Evolutionary conservation across 1,140 invertebrate species (phyloP).

Genomic region (Galendromus occidentalis): DNA sequence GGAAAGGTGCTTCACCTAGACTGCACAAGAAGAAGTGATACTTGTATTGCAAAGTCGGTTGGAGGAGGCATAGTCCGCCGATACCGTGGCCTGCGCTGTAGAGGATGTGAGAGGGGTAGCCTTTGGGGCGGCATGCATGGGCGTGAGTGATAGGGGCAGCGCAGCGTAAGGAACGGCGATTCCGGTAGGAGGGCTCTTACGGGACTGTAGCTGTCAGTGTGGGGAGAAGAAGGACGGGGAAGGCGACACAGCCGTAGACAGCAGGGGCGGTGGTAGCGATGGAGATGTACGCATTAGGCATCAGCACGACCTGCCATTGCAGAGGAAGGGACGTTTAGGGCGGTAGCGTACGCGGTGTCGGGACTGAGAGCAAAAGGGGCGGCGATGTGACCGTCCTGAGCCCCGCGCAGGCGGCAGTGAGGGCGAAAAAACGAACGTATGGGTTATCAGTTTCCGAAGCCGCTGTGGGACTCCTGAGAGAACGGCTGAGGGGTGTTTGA

Average conservation of each 20-base stretch:
- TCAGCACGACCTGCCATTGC: not conserved
- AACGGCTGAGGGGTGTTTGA: too few relatives aligned
- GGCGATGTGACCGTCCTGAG: conserved; percentile 6
- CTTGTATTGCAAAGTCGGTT: too few relatives aligned
- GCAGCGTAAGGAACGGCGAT: conserved; percentile 10
- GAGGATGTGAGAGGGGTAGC: too few relatives aligned
- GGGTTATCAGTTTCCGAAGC: not conserved
- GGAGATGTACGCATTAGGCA: not conserved
- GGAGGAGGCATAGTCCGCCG: too few relatives aligned
- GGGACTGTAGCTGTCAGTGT: not conserved
- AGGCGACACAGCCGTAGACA: not conserved
- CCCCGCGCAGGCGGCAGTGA: not conserved
- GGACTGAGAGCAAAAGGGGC: conserved; percentile 6
- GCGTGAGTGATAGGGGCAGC: not conserved
- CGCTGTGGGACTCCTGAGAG: too few relatives aligned
- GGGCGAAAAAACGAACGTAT: not conserved
- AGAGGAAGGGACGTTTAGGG: not conserved
- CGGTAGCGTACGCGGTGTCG: not conserved
- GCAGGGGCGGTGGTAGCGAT: not conserved
- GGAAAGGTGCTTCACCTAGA: too few relatives aligned
- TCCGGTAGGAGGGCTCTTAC: not conserved
- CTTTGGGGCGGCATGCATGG: too few relatives aligned
- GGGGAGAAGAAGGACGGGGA: not conserved
- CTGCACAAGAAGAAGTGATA: too few relatives aligned
- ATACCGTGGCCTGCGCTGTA: too few relatives aligned